Percentiles rank a stretch among this genome's conserved stretches.
These are phyloP conservation scores for Carpatolechia fugitivella DNA, from an alignment of 2,888 invertebrate species.

Conservation along the genomic window DNA sequence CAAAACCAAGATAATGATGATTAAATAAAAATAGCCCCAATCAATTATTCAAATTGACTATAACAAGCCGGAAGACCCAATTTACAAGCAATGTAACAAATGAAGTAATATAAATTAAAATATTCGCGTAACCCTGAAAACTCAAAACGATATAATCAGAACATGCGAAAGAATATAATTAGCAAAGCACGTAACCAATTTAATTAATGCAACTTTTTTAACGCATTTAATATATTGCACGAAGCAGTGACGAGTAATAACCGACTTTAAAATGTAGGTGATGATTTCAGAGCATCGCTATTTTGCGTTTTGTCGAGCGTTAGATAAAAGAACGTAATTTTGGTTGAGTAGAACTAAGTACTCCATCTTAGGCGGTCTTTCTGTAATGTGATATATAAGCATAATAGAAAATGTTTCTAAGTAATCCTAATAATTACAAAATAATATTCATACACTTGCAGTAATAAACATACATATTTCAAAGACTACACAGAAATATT, in stretches of 20 bases:
- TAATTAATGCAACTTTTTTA: conserved; percentile 59
- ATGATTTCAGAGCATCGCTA: neutral
- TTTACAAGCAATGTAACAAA: neutral
- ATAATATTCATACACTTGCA: neutral
- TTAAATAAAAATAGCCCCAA: neutral
- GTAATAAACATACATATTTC: neutral
- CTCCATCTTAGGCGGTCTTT: too few relatives aligned
- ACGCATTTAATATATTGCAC: conserved; percentile 61
- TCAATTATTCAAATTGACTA: conserved; percentile 1
- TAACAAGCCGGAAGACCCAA: neutral
- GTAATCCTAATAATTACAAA: neutral
- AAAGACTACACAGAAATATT: neutral
- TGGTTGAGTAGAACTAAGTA: too few relatives aligned
- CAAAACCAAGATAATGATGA: neutral
- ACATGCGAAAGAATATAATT: conserved; percentile 57
- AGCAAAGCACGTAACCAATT: conserved; percentile 53
- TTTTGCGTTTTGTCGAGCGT: neutral
- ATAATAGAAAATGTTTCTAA: neutral
- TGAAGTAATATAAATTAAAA: neutral
- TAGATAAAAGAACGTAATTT: neutral
- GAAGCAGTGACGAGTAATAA: conserved; percentile 12
- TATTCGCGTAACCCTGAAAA: conserved; percentile 29
- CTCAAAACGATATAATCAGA: conserved; percentile 55
- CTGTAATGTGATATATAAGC: neutral
- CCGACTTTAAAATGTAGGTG: neutral